Conservation (phyloP, 2,888 invertebrate species). For the Ctena decussata region DNA sequence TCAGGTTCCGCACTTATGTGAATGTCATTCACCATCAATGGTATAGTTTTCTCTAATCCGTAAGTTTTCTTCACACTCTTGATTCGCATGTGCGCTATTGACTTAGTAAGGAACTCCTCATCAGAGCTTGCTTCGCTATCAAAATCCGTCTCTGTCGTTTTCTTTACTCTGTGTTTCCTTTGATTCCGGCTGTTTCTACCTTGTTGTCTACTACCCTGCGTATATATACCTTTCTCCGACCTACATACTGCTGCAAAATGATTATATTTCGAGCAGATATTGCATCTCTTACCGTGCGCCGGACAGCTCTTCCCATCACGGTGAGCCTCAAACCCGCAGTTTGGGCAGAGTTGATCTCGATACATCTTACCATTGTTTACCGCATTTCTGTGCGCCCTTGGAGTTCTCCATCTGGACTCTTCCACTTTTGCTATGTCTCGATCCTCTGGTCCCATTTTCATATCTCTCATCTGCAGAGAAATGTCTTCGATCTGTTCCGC, state of each 20-base stretch:
- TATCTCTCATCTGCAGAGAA: too few relatives aligned
- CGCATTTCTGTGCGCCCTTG: too few relatives aligned
- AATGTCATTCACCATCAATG: slow-evolving; percentile 16
- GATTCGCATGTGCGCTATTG: not conserved
- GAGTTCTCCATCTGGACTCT: too few relatives aligned
- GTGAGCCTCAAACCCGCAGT: not conserved
- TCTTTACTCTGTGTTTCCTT: not conserved
- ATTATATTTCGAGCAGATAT: not conserved
- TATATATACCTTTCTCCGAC: not conserved
- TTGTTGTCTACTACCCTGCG: not conserved
- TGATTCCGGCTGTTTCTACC: not conserved
- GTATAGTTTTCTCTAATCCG: not conserved
- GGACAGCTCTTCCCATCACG: not conserved
- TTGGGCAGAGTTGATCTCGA: not conserved
- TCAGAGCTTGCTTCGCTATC: not conserved
- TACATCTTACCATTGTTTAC: too few relatives aligned
- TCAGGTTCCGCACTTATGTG: slow-evolving; percentile 24
- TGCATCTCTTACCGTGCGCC: not conserved
- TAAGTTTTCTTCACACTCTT: not conserved
- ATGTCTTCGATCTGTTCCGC: too few relatives aligned
- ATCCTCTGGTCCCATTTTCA: too few relatives aligned
- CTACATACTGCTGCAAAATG: not conserved
- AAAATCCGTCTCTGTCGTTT: not conserved
- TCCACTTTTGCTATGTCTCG: too few relatives aligned
- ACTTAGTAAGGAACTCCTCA: not conserved